Percentiles rank a stretch among this genome's conserved stretches.
These are phyloP conservation scores for Heliconius erato DNA, from an alignment of 2,888 invertebrate genomes.

Conservation along the genomic window DNA sequence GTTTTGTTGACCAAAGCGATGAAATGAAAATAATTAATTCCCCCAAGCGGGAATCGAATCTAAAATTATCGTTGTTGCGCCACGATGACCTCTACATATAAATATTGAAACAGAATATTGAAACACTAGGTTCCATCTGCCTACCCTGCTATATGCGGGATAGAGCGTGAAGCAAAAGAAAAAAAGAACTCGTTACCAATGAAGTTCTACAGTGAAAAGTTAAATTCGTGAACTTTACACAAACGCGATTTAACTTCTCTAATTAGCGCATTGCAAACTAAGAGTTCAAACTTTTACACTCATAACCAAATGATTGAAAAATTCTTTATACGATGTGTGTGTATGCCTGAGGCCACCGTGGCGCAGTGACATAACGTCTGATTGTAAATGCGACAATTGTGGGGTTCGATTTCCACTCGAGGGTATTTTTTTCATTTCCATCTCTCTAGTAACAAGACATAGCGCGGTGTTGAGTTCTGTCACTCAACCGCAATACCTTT, in stretches of 20 bases:
- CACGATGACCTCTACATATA: background rate
- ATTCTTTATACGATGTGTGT: background rate
- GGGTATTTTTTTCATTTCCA: too few relatives aligned
- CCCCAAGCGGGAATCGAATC: background rate
- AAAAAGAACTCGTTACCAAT: background rate
- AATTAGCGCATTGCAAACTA: constrained; percentile 41
- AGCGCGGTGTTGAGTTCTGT: too few relatives aligned
- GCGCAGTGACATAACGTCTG: too few relatives aligned
- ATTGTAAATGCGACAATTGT: too few relatives aligned
- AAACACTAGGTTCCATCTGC: background rate
- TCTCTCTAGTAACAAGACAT: too few relatives aligned
- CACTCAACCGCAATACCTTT: too few relatives aligned
- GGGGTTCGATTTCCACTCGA: too few relatives aligned
- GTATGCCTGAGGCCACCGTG: background rate
- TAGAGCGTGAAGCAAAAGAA: background rate
- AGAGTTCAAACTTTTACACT: background rate
- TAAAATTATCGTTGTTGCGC: background rate
- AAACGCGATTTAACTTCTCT: constrained; percentile 47
- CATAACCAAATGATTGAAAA: constrained; percentile 2
- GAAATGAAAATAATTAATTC: background rate
- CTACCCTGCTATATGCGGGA: background rate
- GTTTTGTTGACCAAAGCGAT: background rate
- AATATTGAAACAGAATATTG: background rate
- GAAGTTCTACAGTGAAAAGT: constrained; percentile 24
- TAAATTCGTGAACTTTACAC: constrained; percentile 43